These are phyloP conservation scores for Notospermus geniculatus DNA, from an alignment of 1,140 invertebrate species.

Conservation along the genomic window DNA sequence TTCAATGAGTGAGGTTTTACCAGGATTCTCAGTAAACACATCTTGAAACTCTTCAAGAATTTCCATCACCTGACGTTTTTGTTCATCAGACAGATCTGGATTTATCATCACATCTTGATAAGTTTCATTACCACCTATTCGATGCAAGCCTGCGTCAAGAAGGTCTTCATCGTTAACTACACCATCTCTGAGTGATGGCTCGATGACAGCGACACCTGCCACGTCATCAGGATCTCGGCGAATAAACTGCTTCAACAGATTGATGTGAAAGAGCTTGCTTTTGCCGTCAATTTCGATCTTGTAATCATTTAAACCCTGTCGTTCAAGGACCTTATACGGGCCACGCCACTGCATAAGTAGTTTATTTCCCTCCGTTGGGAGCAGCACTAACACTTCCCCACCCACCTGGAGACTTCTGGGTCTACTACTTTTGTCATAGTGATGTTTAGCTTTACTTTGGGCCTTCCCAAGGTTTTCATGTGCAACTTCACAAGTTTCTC, in stretches of 20 bases:
- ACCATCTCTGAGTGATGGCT: background rate
- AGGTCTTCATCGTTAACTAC: conserved; percentile 8
- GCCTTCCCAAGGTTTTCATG: conserved; percentile 18
- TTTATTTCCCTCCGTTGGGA: conserved; percentile 25
- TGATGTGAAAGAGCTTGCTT: conserved; percentile 12
- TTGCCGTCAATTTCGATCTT: conserved; percentile 10
- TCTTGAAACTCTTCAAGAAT: conserved; percentile 5
- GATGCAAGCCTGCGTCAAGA: background rate
- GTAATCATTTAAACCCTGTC: conserved; percentile 8
- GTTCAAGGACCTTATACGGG: conserved; percentile 15
- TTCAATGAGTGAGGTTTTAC: conserved; percentile 11
- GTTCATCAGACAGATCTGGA: background rate
- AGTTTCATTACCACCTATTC: background rate
- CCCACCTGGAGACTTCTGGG: conserved; percentile 21
- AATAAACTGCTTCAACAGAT: conserved; percentile 12
- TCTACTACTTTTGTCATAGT: too few species aligned
- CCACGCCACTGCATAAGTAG: conserved; percentile 22
- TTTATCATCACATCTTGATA: background rate
- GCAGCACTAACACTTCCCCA: conserved; percentile 21
- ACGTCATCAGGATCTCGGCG: too few species aligned
- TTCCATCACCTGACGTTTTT: background rate
- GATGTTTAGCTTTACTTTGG: conserved; percentile 16
- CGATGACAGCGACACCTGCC: too few species aligned
- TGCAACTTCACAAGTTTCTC: conserved; percentile 25
- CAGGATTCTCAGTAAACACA: conserved; percentile 18